Evolutionary conservation across 2,797 vertebrate species (phyloP), one percentile per base, ranked within the genome.

Genomic region (Mallotus villosus): DNA sequence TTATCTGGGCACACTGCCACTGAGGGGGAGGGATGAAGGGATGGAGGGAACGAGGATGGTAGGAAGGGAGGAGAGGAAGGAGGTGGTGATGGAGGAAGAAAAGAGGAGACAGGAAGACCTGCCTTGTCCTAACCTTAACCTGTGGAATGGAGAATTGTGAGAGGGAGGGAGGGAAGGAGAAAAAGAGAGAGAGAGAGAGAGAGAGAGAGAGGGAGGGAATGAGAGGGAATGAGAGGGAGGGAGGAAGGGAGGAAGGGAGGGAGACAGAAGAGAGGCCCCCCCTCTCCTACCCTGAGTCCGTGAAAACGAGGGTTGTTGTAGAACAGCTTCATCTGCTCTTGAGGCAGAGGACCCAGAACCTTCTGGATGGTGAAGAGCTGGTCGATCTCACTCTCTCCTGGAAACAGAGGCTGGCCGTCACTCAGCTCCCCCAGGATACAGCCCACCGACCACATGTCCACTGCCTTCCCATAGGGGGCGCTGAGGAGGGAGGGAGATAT

Each of bases 401-500:
- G 97, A 88, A 99, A 99, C 83, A 99, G 90, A 65, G 97, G 97
- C 89, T 99, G 97, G 65, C 97, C 97, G 0, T 99, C 97, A 9
- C 97, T 99, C 86, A 99, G 94, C 85, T 99, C 97, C 19, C 97
- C 97, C 84, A 99, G 91, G 87, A 99, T 99, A 78, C 97, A 99
- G 87, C 97, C 97, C 61, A 99, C 97, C 32, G 97, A 99, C 97
- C 97, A 99, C 97, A 99, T 99, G 92, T 99, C 97, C 90, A 99
- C 97, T 0, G 97, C 96, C 83, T 99, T 99, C 71, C 97, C 97
- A 12, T 99, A 99, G 7, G 97, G 97, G 82, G 97, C 97, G 83
- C 97, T 99, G 92, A 70, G 51, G 51, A 55, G 51, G 19, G 17
- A n/a, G 51, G 17, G 51, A 6, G 16, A 51, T 8, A 34, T 34